Conservation (phyloP, 2,113 vertebrate species). For the Lethenteron reissneri region DNA sequence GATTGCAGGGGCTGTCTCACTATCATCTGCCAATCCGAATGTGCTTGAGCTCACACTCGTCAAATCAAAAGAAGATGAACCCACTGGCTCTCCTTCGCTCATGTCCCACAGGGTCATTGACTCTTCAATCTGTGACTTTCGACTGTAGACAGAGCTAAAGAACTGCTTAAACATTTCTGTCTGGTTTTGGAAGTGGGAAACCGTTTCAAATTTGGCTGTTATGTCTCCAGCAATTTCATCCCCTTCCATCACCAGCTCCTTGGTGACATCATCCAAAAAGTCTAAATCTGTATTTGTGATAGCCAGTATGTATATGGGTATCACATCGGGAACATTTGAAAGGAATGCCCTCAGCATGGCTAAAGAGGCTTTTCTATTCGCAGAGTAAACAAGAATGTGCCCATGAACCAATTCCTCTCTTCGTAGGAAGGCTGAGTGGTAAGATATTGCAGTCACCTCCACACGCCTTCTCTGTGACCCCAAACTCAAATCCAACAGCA, state of each 20-base stretch:
- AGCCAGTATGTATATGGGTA: slow-evolving; percentile 89
- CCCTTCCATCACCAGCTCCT: slow-evolving; percentile 93
- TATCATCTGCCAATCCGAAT: neutral
- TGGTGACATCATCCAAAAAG: slow-evolving; percentile 92
- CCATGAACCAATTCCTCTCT: slow-evolving; percentile 95
- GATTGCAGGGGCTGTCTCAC: too few relatives aligned
- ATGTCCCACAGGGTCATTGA: slow-evolving; percentile 1
- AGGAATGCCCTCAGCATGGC: slow-evolving; percentile 87
- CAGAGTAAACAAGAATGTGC: slow-evolving; percentile 89
- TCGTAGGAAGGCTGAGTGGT: slow-evolving; percentile 82
- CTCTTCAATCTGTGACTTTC: slow-evolving; percentile 26
- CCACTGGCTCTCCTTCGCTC: slow-evolving; percentile 2
- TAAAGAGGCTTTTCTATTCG: slow-evolving; percentile 91
- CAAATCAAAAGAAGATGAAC: neutral
- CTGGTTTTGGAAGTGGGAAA: slow-evolving; percentile 80
- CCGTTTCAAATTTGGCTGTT: slow-evolving; percentile 76
- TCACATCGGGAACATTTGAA: slow-evolving; percentile 84
- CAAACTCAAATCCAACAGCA: slow-evolving; percentile 91
- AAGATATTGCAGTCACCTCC: slow-evolving; percentile 82
- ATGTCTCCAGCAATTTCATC: slow-evolving; percentile 97
- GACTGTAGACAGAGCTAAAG: slow-evolving; percentile 83
- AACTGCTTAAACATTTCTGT: slow-evolving; percentile 87
- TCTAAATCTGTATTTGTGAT: slow-evolving; percentile 94
- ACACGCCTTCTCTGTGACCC: slow-evolving; percentile 72
- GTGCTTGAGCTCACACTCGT: slow-evolving; percentile 3